Base-by-base conservation (phyloP, 1,140 invertebrate genomes). In the Phortica variegata region DNA sequence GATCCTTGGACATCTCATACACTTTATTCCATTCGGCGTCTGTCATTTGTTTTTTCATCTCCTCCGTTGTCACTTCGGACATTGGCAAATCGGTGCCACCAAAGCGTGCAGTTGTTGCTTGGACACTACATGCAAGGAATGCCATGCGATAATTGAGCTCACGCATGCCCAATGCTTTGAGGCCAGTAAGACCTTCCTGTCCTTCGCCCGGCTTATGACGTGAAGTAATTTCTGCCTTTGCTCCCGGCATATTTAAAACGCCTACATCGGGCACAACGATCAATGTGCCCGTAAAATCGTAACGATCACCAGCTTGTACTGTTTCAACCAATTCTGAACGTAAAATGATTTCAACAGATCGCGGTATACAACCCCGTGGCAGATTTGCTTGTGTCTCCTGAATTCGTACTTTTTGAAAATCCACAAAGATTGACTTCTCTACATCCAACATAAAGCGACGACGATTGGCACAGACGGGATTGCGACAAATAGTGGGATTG, bases 361-460 rank as follows among this genome's bases (percentile, higher is more conserved):
- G 82, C 0, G 97, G 97, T 62, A 99, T 98, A 66, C 92, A 93
- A 18, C 97, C 97, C 54, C 95, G 78, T 2, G 97, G 97, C 17
- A 99, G 78, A 78, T 99, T 97, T 10, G 93, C 87, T 78, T 99
- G 97, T 1, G 93, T 95, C 80, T 99, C 97, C 78, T 99, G 97
- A 56, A 99, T 94, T 54, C 95, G 83, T 5, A 98, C 87, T 82
- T 98, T 99, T 82, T 99, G 97, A 76, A 99, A 99, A 79, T 99
- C 97, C 2, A 99, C 88, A 81, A 99, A 99, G 16, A 86, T 77
- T 0, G 94, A 97, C 70, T 96, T 95, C 71, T 95, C 90, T 8
- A 94, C 85, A 73, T 99, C 91, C 41, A 99, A 76, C 77, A 89
- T 84, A 72, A 99, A 99, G 31, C 90, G 81, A 2, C 86, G 80